Evolutionary conservation across 2,888 invertebrate genomes (phyloP), one percentile per base, ranked within the genome.

Genomic region (Pocota personata): DNA sequence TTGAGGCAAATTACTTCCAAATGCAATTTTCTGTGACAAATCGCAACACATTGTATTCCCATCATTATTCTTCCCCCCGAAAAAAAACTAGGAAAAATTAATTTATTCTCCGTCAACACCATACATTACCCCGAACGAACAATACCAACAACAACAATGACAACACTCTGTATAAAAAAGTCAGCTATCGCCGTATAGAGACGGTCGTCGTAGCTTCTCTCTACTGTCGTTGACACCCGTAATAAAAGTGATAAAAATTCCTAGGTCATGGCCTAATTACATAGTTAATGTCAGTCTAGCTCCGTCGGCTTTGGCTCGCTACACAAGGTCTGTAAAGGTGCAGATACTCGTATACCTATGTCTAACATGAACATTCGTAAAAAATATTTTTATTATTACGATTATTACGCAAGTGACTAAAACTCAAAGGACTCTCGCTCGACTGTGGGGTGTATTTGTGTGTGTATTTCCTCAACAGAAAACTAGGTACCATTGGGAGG

Each of bases 191-290:
- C 30, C 57, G 27, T 58, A 55, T 64, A 67, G 43, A 60, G 12
- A 3, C 37, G 64, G 37, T 40, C 75, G 71, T 55, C 35, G 30
- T 64, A 62, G 69, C 76, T 76, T 57, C 79, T 73, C 66, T 64
- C 62, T 32, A 55, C 78, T 83, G 86, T 78, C 77, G 77, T 77
- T 87, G 82, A 77, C 82, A 82, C 77, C 77, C 82, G 52, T 82
- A 78, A 82, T 77, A 87, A 87, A 87, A 82, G 86, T 87, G 82
- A 87, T 87, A 82, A 87, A 87, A 82, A 87, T 82, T 87, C 87
- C 82, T 87, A 87, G 87, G 87, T 87, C 87, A 82, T 87, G 87
- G 87, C 87, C 87, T 87, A 82, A 87, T 87, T 87, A 82, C 87
- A 82, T 87, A 82, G 77, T 82, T 87, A 82, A 87, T 87, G 78